phyloP scores from a whole-genome alignment of 1,140 invertebrate genomes.

The Ladona fulva region DNA sequence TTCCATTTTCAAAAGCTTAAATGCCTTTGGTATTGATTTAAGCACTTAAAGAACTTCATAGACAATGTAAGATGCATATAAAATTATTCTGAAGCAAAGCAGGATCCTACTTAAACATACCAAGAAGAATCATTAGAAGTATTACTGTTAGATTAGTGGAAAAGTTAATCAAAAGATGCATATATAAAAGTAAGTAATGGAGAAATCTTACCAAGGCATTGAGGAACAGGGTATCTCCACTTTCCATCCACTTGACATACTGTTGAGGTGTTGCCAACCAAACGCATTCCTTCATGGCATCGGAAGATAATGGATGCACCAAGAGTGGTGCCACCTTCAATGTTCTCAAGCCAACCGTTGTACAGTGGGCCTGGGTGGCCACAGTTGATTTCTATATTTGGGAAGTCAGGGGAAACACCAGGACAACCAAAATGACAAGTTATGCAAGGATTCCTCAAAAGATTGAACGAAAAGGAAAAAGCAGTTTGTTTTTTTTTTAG shows the following conservation, averaged over 20 bases:
- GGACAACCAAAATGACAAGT: background rate
- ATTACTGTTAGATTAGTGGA: background rate
- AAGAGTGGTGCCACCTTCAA: constrained; percentile 75
- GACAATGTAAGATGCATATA: no score
- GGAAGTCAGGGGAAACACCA: background rate
- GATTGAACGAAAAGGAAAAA: no score
- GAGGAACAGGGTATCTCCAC: constrained; percentile 86
- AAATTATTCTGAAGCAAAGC: no score
- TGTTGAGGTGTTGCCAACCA: constrained; percentile 79
- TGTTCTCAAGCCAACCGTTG: constrained; percentile 94
- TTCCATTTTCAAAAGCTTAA: no score
- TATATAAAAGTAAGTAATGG: background rate
- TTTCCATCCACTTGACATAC: constrained; percentile 86
- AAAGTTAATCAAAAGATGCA: background rate
- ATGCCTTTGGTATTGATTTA: no score
- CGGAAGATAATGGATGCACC: constrained; percentile 88
- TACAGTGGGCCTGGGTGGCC: constrained; percentile 78
- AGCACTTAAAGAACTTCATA: no score
- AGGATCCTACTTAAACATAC: no score
- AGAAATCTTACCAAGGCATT: constrained; percentile 57
- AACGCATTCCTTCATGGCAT: constrained; percentile 86
- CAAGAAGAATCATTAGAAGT: no score
- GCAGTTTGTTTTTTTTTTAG: no score
- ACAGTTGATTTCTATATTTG: constrained; percentile 79
- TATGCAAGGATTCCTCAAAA: background rate